Conservation (phyloP, 64 coral and sea anemone genomes). For the Montipora efflorescens region DNA sequence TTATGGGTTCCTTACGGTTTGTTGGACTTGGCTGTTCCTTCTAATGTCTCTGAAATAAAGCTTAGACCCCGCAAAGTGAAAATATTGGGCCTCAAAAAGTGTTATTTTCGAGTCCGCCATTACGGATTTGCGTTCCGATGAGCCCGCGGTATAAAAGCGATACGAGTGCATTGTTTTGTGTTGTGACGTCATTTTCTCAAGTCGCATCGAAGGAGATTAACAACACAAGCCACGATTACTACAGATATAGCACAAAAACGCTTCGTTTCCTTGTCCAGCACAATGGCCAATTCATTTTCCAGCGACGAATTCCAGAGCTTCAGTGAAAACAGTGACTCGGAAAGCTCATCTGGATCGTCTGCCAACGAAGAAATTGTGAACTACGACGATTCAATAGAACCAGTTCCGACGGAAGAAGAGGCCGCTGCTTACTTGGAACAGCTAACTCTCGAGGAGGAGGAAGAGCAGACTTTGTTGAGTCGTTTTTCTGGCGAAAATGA, state of each 20-base stretch:
- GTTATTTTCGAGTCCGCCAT: no score
- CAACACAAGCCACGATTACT: neutral
- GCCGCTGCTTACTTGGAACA: neutral
- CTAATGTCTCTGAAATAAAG: no score
- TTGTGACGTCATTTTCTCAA: slow-evolving; percentile 40
- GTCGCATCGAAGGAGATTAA: neutral
- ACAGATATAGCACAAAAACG: neutral
- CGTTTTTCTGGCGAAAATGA: slow-evolving; percentile 9
- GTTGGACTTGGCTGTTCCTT: no score
- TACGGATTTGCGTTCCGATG: neutral
- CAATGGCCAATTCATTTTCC: neutral
- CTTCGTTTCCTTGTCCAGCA: neutral
- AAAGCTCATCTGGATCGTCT: neutral
- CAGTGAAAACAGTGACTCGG: neutral
- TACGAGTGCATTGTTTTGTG: neutral
- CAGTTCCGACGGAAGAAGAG: slow-evolving; percentile 46
- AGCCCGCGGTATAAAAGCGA: neutral
- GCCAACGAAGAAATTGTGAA: neutral
- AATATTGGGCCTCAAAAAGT: no score
- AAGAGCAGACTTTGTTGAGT: slow-evolving; percentile 8
- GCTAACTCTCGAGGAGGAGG: neutral
- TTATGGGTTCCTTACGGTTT: no score
- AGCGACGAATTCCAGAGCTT: neutral
- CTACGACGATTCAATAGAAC: slow-evolving; percentile 25
- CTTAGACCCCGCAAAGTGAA: no score